Conservation (phyloP, 2,888 invertebrate species). For the Cenopis cana region DNA sequence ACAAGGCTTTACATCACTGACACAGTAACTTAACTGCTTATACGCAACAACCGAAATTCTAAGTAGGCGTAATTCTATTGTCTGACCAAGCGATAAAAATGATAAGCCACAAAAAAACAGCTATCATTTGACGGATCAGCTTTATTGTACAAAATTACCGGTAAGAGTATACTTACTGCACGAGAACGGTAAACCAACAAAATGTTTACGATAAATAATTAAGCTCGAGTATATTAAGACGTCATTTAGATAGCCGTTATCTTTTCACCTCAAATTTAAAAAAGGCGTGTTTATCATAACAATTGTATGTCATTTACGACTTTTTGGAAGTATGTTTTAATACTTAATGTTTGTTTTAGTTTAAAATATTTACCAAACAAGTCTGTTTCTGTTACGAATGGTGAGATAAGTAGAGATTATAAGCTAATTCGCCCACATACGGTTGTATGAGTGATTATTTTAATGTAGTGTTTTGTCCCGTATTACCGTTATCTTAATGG, state of each 20-base stretch:
- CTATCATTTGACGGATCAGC: slow-evolving; percentile 33
- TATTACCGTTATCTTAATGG: slow-evolving; percentile 71
- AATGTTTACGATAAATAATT: slow-evolving; percentile 65
- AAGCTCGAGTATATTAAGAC: slow-evolving; percentile 59
- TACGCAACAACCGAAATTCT: slow-evolving; percentile 23
- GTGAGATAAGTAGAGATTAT: slow-evolving; percentile 69
- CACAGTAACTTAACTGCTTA: background rate
- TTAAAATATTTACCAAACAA: slow-evolving; percentile 69
- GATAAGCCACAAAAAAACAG: slow-evolving; percentile 34
- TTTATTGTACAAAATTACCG: slow-evolving; percentile 41
- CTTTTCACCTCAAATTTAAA: slow-evolving; percentile 45
- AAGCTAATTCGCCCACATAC: slow-evolving; percentile 70
- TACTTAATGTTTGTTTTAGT: slow-evolving; percentile 61
- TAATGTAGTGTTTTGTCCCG: slow-evolving; percentile 63
- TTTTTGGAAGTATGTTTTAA: background rate
- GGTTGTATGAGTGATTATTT: slow-evolving; percentile 68
- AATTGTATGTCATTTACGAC: background rate
- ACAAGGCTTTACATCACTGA: background rate
- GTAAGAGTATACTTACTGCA: slow-evolving; percentile 44
- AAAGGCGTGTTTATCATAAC: background rate
- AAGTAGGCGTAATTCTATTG: slow-evolving; percentile 37
- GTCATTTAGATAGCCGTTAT: slow-evolving; percentile 75
- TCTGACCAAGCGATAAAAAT: slow-evolving; percentile 29
- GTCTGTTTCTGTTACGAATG: slow-evolving; percentile 53
- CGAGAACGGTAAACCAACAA: slow-evolving; percentile 64